Percentiles rank a stretch among this genome's conserved stretches.
These are phyloP conservation scores for Limosa lapponica DNA, from an alignment of 2,797 vertebrate genomes.

Conservation along the genomic window DNA sequence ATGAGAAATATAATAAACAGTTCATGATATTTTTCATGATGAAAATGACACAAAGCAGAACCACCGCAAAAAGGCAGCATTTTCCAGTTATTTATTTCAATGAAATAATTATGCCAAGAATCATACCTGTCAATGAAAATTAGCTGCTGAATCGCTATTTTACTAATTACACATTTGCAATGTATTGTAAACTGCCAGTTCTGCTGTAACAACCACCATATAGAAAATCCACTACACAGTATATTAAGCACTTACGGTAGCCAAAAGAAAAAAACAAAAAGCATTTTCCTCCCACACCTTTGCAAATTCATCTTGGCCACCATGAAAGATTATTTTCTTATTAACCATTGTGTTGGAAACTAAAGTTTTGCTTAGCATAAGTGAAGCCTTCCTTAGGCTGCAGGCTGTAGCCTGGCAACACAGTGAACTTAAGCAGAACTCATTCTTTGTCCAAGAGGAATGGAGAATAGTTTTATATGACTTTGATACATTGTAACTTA, in stretches of 20 bases:
- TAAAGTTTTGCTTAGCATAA: neutral
- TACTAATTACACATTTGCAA: neutral
- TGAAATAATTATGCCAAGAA: neutral
- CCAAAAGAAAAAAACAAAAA: neutral
- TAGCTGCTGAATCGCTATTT: neutral
- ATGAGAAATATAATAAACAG: neutral
- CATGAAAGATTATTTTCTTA: neutral
- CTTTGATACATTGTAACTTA: neutral
- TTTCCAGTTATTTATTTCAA: neutral
- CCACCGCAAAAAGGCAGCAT: neutral
- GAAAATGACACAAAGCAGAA: constrained; percentile 5
- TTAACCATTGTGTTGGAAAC: neutral
- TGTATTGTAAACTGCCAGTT: neutral
- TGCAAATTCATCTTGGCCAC: neutral
- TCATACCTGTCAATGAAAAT: neutral
- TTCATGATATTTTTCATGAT: neutral
- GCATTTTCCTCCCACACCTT: neutral
- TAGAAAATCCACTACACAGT: neutral
- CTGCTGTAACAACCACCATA: neutral
- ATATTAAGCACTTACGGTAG: neutral
- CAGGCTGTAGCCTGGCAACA: neutral
- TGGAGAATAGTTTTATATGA: neutral
- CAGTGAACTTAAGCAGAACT: neutral
- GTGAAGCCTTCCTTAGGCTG: neutral
- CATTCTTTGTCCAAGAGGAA: neutral